Evolutionary conservation across 2,113 vertebrate genomes (phyloP).

Genomic region (Himantopus leucocephalus): DNA sequence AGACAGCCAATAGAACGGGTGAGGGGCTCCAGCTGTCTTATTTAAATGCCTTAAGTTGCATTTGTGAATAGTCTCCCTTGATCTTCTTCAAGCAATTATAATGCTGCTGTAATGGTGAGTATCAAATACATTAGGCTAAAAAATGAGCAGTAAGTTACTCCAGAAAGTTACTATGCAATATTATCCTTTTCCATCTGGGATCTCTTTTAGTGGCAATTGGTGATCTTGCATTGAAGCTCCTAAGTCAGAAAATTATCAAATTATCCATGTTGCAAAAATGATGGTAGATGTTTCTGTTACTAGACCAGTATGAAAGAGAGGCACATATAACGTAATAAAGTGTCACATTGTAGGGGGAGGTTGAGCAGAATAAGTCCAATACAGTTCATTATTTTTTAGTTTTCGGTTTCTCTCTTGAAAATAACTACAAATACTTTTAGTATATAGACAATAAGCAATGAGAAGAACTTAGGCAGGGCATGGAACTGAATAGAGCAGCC

Average conservation of each 20-base stretch:
- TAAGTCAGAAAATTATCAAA: not conserved
- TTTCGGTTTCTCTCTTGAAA: not conserved
- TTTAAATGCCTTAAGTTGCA: not conserved
- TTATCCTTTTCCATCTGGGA: not conserved
- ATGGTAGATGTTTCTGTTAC: not conserved
- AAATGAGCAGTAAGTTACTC: not conserved
- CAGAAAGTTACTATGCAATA: not conserved
- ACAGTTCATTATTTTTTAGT: not conserved
- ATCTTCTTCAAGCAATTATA: not conserved
- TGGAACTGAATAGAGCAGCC: not conserved
- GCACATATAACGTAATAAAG: not conserved
- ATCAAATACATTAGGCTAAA: not conserved
- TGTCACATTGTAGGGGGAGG: not conserved
- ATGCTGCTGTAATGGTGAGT: not conserved
- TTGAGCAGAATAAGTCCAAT: not conserved
- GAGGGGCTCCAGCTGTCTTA: not conserved
- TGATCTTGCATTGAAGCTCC: not conserved
- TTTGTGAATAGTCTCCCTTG: not conserved
- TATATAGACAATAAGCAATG: not conserved
- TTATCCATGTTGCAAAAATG: not conserved
- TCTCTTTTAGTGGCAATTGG: not conserved
- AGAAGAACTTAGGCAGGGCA: not conserved
- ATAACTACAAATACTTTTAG: not conserved
- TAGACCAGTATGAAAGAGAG: not conserved
- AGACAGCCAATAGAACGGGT: not conserved